Evolutionary conservation across 2,888 invertebrate genomes (phyloP), one percentile per base, ranked within the genome.

Genomic region (Mesorhabditis belari): DNA sequence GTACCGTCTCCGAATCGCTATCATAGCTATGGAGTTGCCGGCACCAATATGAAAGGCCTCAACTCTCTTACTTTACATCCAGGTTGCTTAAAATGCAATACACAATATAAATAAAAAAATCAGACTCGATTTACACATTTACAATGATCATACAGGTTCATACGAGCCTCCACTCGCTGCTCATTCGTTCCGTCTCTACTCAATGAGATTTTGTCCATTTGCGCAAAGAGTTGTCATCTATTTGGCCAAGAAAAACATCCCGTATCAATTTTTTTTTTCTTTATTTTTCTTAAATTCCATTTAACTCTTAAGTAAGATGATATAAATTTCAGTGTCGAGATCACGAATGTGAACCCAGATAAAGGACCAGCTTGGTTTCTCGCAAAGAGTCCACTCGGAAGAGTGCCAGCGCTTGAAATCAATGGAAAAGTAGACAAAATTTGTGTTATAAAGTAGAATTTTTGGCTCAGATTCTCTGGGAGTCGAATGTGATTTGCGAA

Each of bases 181-280:
- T 0, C 89, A 88, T 2, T 87, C 87, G 80, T 81, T 89, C 57
- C 87, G 89, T 5, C 80, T 91, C 2, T 91, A 89, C 78, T 88
- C 88, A 26, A 91, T 90, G 88, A 85, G 90, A 71, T 90, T 90
- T 82, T 91, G 91, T 77, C 91, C 91, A 0, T 91, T 86, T 74
- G 89, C 90, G 0, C 88, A 91, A 77, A 85, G 90, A 66, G 86
- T 87, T 54, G 87, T 89, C 69, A 84, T 91, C 49, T 87, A 88
- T 1, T 83, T 91, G 60, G 88, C 88, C 73, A 89, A 89, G 12
- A 91, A 91, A 81, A 87, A 88, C 72, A 84, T 90, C 71, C 87
- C 87, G 83, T 87, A 44, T 12, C 12, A n/a, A 12, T 9, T 44
- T 9, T 9, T n/a, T n/a, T n/a, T n/a, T n/a, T n/a, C n/a, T n/a